Evolutionary conservation across 2,888 invertebrate genomes (phyloP), one percentile per base, ranked within the genome.

Genomic region (Sericinus montela): DNA sequence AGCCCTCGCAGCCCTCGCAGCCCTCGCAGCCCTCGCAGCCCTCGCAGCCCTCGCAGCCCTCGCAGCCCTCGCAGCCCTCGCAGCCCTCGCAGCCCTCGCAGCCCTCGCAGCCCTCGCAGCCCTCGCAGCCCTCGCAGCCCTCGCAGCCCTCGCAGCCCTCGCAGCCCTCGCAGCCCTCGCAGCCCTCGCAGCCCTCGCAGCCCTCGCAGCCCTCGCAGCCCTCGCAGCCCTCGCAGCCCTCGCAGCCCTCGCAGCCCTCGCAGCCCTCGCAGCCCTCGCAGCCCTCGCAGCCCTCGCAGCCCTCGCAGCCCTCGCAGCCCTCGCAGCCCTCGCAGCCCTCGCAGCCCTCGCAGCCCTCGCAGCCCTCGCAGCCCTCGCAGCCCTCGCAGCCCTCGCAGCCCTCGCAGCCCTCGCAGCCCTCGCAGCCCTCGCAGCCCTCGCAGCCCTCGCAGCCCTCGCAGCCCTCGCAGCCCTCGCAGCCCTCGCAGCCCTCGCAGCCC

Each of bases 1-100:
- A 11, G n/a, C 32, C n/a, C 25, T 66, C 71, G 4, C 63, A 64
- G 15, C 51, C 53, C 3, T 6, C 32, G 4, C 4, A 11, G n/a
- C 32, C n/a, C 25, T 66, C 71, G 4, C 63, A 64, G 15, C 51
- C 53, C 3, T 6, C 32, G 4, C 4, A 11, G n/a, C 32, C n/a
- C 25, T 66, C 71, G 4, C 63, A 64, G 15, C 51, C 53, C 3
- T 6, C 32, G 4, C 4, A 11, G n/a, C 32, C n/a, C 25, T 66
- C 71, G 4, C 63, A 64, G 15, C 51, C 53, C 3, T 6, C 32
- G 4, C 4, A 11, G n/a, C 32, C n/a, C 25, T 66, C 71, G 4
- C 63, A 64, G 15, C 51, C 53, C 3, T 6, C 32, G 4, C 4
- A 11, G n/a, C 32, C n/a, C 25, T 66, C 71, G 4, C 63, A 64